phyloP scores from a whole-genome alignment of 2,888 invertebrate species.

The Lasius platythorax region DNA sequence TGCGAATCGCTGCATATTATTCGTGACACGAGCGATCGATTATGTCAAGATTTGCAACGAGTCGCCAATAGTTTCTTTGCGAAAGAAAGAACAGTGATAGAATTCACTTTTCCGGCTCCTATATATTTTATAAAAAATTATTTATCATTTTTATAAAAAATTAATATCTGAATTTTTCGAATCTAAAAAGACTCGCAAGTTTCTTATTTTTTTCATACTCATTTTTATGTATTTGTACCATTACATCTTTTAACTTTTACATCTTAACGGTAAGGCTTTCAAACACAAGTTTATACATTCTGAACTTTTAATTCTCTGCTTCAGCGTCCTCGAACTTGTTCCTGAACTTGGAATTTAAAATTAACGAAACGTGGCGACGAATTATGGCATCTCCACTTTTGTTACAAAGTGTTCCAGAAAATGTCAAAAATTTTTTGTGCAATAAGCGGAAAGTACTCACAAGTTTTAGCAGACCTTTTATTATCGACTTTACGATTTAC shows the following conservation, averaged over 20 bases:
- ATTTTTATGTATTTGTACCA: background rate
- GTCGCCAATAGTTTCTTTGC: background rate
- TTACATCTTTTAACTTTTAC: background rate
- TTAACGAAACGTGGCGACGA: constrained; percentile 1
- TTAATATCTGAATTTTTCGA: background rate
- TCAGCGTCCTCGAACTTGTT: background rate
- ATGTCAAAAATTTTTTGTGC: constrained; percentile 19
- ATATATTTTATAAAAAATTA: background rate
- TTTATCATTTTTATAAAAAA: background rate
- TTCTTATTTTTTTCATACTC: too few relatives aligned
- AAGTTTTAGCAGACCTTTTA: background rate
- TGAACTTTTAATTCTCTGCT: constrained; percentile 15
- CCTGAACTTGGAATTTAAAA: background rate
- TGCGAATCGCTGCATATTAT: constrained; percentile 13
- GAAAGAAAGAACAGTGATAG: background rate
- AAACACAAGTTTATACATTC: constrained; percentile 1
- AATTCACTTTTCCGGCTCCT: background rate
- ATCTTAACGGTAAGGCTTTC: background rate
- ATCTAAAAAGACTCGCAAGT: background rate
- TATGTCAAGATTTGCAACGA: constrained; percentile 23
- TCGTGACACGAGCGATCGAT: constrained; percentile 22
- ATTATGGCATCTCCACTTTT: background rate
- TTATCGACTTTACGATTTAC: constrained; percentile 13
- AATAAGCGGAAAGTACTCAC: constrained; percentile 29
- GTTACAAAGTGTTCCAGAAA: background rate